Evolutionary conservation across 2,797 vertebrate genomes (phyloP), one percentile per base, ranked within the genome.

Genomic region (Phalanger gymnotis): DNA sequence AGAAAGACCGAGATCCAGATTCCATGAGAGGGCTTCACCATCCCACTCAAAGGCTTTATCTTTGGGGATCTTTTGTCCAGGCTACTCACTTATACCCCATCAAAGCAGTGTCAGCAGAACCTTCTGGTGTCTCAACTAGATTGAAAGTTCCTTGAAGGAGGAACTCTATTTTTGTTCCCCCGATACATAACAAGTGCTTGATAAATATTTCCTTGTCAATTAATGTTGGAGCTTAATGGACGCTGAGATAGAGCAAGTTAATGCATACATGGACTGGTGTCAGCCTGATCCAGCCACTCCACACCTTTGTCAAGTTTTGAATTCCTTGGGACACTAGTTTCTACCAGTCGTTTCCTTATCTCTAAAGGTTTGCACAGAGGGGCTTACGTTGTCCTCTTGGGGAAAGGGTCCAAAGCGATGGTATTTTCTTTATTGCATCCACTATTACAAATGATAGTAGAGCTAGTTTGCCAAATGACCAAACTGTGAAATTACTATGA

Each of bases 361-460:
- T 96, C 73, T 57, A 19, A 52, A 93, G 95, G 90, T 96, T 93
- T 73, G 94, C 57, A 90, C 54, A 30, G 81, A 96, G 96, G 92
- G 51, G 27, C 95, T 96, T 19, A 40, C 19, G 40, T 40, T 9
- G 0, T 6, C 30, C 54, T 95, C 54, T 94, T 47, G 87, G 95
- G 54, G 2, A 93, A 93, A 92, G 95, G 87, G 66, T 90, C 93
- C 95, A 52, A 94, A 91, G 95, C 90, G 91, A 96, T 66, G 90
- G 51, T 93, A 96, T 94, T 98, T 94, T 96, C 97, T 96, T 92
- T 96, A 52, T 28, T 91, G 58, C 54, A 81, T 96, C 96, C 53
- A 25, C 96, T n/a, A 96, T 95, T 91, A 95, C 95, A 96, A 95
- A 96, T 92, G 47, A 30, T 56, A 96, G 94, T 91, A 93, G 95